These are phyloP conservation scores for Eurytoma adleriae DNA, from an alignment of 2,888 invertebrate species.

Conservation along the genomic window DNA sequence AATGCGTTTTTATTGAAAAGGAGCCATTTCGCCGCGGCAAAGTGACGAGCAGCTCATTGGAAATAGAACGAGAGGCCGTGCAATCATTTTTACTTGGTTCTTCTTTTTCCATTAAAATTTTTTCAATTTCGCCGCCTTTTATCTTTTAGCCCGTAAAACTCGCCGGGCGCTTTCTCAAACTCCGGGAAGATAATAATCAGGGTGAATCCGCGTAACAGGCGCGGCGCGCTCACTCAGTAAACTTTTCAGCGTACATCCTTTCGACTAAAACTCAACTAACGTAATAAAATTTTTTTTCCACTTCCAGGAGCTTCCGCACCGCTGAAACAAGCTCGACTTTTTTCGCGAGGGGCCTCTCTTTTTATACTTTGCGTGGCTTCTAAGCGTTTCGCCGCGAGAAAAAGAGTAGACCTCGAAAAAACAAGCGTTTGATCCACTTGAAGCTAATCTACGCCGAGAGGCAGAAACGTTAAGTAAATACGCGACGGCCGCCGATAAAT, in stretches of 20 bases:
- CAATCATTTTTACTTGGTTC: slow-evolving; percentile 1
- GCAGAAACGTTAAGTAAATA: too few species aligned
- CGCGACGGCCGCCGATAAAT: too few species aligned
- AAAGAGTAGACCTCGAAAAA: too few species aligned
- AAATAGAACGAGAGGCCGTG: neutral
- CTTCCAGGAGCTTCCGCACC: neutral
- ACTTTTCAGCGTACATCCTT: slow-evolving; percentile 6
- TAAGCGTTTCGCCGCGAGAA: too few species aligned
- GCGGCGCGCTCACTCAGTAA: neutral
- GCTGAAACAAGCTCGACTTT: neutral
- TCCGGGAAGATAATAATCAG: neutral
- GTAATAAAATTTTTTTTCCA: neutral
- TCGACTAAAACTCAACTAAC: neutral
- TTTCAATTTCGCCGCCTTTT: slow-evolving; percentile 25
- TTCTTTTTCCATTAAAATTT: slow-evolving; percentile 25
- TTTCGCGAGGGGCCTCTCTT: neutral
- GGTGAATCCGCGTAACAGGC: slow-evolving; percentile 6
- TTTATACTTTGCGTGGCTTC: too few species aligned
- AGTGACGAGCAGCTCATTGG: too few species aligned
- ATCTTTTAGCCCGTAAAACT: neutral
- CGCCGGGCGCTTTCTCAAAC: neutral
- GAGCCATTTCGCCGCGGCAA: too few species aligned
- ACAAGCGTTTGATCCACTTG: too few species aligned
- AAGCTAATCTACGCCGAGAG: too few species aligned
- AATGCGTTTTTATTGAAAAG: too few species aligned